These are phyloP conservation scores for Otus sunia DNA, from an alignment of 2,113 vertebrate species.

Conservation along the genomic window DNA sequence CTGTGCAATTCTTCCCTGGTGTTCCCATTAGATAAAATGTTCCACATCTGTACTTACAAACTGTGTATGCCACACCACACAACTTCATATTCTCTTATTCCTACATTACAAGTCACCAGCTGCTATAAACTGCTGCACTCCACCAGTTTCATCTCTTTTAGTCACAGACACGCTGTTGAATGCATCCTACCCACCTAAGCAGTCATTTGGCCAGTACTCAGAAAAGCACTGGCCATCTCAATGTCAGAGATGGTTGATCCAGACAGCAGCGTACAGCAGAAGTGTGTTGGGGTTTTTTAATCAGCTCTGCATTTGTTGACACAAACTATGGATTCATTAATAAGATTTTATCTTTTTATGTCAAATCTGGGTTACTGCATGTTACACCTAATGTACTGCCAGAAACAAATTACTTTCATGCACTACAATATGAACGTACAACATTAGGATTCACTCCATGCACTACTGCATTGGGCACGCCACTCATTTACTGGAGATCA, in stretches of 20 bases:
- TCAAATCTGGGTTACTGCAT: background rate
- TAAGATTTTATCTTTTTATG: background rate
- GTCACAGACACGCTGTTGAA: background rate
- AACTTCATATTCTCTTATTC: background rate
- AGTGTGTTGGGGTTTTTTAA: background rate
- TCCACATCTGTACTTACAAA: background rate
- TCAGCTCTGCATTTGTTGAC: background rate
- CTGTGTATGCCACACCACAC: background rate
- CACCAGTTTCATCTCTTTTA: background rate
- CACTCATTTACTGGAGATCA: constrained; percentile 19
- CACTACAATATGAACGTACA: background rate
- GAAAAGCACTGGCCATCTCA: background rate
- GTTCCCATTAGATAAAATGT: background rate
- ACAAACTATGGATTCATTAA: background rate
- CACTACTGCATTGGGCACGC: constrained; percentile 11
- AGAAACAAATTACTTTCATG: constrained; percentile 36
- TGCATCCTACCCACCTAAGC: background rate
- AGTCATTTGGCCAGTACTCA: background rate
- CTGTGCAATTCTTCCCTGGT: background rate
- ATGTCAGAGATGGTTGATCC: background rate
- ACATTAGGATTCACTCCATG: background rate
- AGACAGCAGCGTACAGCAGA: background rate
- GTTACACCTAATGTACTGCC: background rate
- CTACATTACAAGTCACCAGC: background rate
- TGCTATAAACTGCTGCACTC: background rate